Percentiles rank a stretch among this genome's conserved stretches.
phyloP scores from a whole-genome alignment of 2,888 invertebrate species.

The Exocentrus adspersus region DNA sequence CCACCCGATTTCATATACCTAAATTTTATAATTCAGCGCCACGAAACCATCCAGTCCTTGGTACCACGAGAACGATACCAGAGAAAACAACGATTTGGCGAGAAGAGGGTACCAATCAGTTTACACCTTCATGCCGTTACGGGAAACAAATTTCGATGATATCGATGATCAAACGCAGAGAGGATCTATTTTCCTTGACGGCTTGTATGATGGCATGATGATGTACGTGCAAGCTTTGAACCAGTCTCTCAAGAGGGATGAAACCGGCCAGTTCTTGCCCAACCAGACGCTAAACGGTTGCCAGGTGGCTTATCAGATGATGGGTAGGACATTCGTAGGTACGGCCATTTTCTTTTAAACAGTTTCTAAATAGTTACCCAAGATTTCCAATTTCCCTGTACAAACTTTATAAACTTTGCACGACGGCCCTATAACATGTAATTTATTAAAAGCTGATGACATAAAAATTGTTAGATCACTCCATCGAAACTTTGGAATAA shows the following conservation, averaged over 20 bases:
- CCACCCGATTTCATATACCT: too few relatives aligned
- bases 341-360: too few relatives aligned
- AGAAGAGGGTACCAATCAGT: constrained; percentile 87
- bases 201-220: constrained; percentile 96
- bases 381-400: too few relatives aligned
- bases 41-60: constrained; percentile 77
- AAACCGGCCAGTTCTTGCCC: constrained; percentile 52
- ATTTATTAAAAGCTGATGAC: too few relatives aligned
- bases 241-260: constrained; percentile 73
- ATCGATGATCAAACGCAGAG: constrained; percentile 81
- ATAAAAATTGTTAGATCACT: not conserved
- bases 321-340: constrained; percentile 88
- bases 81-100: constrained; percentile 84
- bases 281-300: constrained; percentile 76
- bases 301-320: constrained; percentile 85
- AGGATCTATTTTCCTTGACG: constrained; percentile 63
- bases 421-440: too few relatives aligned
- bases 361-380: too few relatives aligned
- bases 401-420: too few relatives aligned
- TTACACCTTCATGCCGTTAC: constrained; percentile 86
- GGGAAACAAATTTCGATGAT: constrained; percentile 73
- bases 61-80: constrained; percentile 82
- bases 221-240: constrained; percentile 93
- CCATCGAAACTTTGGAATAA: not conserved
- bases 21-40: too few relatives aligned